Conservation (phyloP, 2,888 invertebrate species). For the Dermolepida albohirtum region DNA sequence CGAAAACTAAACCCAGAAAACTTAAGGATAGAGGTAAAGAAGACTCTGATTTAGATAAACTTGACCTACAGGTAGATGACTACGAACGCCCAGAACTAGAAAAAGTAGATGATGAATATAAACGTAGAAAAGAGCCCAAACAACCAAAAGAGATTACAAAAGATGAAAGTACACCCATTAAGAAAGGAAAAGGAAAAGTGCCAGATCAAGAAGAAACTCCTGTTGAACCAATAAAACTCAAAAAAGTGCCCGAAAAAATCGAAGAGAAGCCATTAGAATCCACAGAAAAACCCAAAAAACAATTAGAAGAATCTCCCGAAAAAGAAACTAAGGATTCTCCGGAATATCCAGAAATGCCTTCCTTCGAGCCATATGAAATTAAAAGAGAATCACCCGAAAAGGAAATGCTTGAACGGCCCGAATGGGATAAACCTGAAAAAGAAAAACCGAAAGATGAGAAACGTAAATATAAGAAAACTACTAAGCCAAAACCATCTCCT, state of each 20-base stretch:
- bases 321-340: conserved; percentile 50
- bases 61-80: conserved; percentile 62
- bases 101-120: conserved; percentile 62
- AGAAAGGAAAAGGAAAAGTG: conserved; percentile 65
- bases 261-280: conserved; percentile 51
- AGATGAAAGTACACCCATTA: conserved; percentile 61
- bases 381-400: conserved; percentile 52
- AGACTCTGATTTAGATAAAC: conserved; percentile 63
- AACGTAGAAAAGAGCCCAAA: conserved; percentile 61
- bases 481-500: conserved; percentile 46
- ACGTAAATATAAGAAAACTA: conserved; percentile 49
- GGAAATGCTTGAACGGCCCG: conserved; percentile 57
- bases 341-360: conserved; percentile 57
- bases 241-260: conserved; percentile 61
- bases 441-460: conserved; percentile 48
- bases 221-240: conserved; percentile 58
- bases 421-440: conserved; percentile 59
- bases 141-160: conserved; percentile 61
- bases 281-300: conserved; percentile 49
- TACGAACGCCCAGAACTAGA: conserved; percentile 61
- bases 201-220: conserved; percentile 58
- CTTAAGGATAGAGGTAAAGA: conserved; percentile 62
- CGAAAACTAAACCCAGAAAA: conserved; percentile 68
- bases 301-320: conserved; percentile 50
- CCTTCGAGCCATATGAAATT: conserved; percentile 52